These are phyloP conservation scores for Mormoops blainvillei DNA, from an alignment of 2,113 vertebrate species.

Conservation along the genomic window DNA sequence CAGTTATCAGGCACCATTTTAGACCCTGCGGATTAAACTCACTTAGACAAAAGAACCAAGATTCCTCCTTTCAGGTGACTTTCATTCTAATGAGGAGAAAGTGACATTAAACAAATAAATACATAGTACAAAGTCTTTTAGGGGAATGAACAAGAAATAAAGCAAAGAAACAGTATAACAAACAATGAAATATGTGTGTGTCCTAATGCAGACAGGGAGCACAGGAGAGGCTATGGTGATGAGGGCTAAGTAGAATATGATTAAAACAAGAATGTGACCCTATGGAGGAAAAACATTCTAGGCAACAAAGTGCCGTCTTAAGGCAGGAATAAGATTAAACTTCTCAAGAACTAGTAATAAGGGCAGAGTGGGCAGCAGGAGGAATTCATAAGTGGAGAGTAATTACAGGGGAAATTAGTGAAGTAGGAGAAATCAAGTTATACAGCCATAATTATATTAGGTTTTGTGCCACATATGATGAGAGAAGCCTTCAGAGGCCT, in stretches of 20 bases:
- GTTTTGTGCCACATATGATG: not conserved
- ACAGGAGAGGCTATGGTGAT: not conserved
- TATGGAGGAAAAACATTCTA: not conserved
- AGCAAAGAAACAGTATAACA: not conserved
- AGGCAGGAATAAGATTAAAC: not conserved
- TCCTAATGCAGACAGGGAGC: not conserved
- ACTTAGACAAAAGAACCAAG: not conserved
- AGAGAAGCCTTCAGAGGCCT: not conserved
- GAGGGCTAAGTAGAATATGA: not conserved
- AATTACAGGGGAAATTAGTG: not conserved
- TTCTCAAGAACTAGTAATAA: not conserved
- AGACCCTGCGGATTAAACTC: not conserved
- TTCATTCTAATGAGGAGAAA: not conserved
- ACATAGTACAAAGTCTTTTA: not conserved
- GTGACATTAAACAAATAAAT: not conserved
- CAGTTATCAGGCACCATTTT: not conserved
- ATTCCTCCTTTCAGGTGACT: not conserved
- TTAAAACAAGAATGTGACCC: not conserved
- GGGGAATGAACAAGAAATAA: not conserved
- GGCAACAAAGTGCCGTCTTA: not conserved
- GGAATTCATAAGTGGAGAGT: not conserved
- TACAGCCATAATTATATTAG: not conserved
- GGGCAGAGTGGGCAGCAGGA: not conserved
- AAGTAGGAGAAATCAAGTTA: not conserved
- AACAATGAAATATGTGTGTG: not conserved